These are phyloP conservation scores for Oncorhynchus mykiss DNA, from an alignment of 2,113 vertebrate species.

Conservation along the genomic window DNA sequence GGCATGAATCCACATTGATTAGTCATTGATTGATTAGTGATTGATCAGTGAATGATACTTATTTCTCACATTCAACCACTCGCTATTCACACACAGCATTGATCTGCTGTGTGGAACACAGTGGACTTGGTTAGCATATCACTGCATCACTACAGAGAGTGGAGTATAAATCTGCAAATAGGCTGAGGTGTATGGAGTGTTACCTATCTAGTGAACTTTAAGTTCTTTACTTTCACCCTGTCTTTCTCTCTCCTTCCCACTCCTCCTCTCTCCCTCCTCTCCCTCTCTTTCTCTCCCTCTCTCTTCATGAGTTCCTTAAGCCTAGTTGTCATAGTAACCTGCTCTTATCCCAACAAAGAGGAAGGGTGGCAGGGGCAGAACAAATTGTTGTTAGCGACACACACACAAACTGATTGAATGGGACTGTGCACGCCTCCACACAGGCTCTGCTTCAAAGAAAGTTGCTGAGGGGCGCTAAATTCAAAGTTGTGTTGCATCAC, in stretches of 20 bases:
- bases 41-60: constrained; percentile 45
- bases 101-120: constrained; percentile 23
- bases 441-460: constrained; percentile 18
- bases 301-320: constrained; percentile 46
- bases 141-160: not conserved
- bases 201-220: not conserved
- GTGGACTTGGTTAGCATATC: not conserved
- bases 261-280: constrained; percentile 23
- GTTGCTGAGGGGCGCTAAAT: constrained; percentile 50
- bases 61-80: constrained; percentile 51
- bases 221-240: not conserved
- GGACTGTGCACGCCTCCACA: constrained; percentile 1
- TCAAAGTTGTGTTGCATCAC: constrained; percentile 45
- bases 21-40: too few relatives aligned
- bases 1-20: too few relatives aligned
- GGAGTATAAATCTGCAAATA: not conserved
- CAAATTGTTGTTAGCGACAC: constrained; percentile 35
- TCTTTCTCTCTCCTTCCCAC: not conserved
- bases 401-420: not conserved
- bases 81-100: constrained; percentile 5
- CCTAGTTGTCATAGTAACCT: constrained; percentile 60
- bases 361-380: constrained; percentile 21
- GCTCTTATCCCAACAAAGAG: constrained; percentile 56
- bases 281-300: constrained; percentile 24
- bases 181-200: too few relatives aligned